Evolutionary conservation across 2,797 vertebrate genomes (phyloP), one percentile per base, ranked within the genome.

Genomic region (Morelia viridis): DNA sequence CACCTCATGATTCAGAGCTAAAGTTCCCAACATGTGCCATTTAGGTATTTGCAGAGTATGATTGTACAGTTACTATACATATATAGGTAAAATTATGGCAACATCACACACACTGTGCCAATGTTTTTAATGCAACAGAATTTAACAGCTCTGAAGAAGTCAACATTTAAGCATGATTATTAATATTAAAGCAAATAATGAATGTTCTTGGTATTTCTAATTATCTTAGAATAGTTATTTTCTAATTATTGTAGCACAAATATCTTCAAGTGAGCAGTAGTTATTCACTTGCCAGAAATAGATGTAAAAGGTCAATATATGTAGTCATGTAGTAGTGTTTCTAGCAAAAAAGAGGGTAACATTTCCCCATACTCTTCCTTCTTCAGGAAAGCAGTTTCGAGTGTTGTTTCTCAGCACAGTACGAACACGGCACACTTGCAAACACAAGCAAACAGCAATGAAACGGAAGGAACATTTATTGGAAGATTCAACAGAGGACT

Each of bases 391-490:
- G 95, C 99, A 99, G 96, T 99, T 99, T 95, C 97, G 99, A 92
- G 99, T 99, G 96, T 96, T 99, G 95, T 99, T 99, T 96, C 98
- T 99, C 95, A 99, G 99, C 97, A 99, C 99, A 8, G 99, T 99
- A 90, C 98, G 99, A 87, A 99, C 99, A 53, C 98, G 99, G 53
- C 98, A 99, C 94, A 99, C 99, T 0, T 99, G 99, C 98, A 99
- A 99, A 97, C 99, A 99, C 97, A 99, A 99, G 97, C 99, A 99
- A 98, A 99, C 99, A 0, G 99, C 99, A 92, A 99, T 99, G 96
- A 99, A 99, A 97, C 98, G 99, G 93, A 99, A 99, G 97, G 99
- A 99, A 92, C 99, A 99, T 97, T 98, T 99, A 60, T 97, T 99
- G 94, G 99, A 99, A 97, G 99, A 99, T 97, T 99, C 99, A 2